Base-by-base conservation (phyloP, 35 echinoderm and acorn worm species). In the Chiridota heheva region DNA sequence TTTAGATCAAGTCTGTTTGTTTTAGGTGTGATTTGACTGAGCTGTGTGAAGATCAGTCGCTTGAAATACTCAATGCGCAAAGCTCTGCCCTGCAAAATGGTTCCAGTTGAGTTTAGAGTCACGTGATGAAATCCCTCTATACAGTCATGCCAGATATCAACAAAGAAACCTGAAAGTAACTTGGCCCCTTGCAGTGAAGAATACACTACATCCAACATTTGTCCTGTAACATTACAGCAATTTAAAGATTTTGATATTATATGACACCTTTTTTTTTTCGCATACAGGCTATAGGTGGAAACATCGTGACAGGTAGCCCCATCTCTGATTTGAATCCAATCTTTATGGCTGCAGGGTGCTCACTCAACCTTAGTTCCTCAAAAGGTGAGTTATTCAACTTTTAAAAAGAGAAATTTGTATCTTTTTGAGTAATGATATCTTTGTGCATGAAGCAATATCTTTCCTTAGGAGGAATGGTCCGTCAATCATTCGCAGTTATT, bases 281-380 rank as follows among this genome's bases (percentile, higher is more conserved):
- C 29, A 17, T 56, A 33, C 40, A 89, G 86, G 73, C 82, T 25
- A 70, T 91, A 38, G 89, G 89, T n/a, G 89, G 89, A 30, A 91
- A 91, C 84, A 88, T 97, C 29, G 65, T 91, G 63, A 97, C 93
- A 20, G 93, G 83, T 29, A 97, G 93, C 51, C 93, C 93, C 15
- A 91, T 97, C 36, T 97, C 93, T 7, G 93, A 97, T 63, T 70
- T 97, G 2, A 97, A 97, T 43, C 93, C 93, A 7, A 60, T 97
- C 15, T 81, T 97, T n/a, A 91, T 97, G 88, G 93, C 93, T 46
- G 93, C 88, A 26, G 44, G 47, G 46, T 91, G 82, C 41, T 81
- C 70, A 30, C 27, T 93, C 15, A 81, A 83, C 12, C 76, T 93
- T 34, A 29, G 48, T 32, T 93, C 90, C 17, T 20, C 28, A 0